A percentile compares a stretch with the other conserved stretches of the same genome.
These are phyloP conservation scores for Charanyca ferruginea DNA, from an alignment of 2,888 invertebrate species.

Conservation along the genomic window DNA sequence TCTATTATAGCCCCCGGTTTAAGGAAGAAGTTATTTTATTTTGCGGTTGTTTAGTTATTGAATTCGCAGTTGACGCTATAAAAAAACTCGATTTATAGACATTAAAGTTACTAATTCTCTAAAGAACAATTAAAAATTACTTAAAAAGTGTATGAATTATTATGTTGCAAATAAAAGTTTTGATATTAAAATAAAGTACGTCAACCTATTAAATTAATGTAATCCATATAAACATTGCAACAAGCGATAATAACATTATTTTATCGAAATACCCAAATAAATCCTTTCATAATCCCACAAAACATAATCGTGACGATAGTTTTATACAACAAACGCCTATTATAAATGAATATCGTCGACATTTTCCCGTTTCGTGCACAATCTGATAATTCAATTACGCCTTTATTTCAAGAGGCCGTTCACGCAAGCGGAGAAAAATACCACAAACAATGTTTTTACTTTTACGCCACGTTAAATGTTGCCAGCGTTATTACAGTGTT, in stretches of 20 bases:
- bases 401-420: slow-evolving; percentile 59
- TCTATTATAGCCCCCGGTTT: slow-evolving; percentile 33
- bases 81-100: too few relatives aligned
- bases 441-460: slow-evolving; percentile 61
- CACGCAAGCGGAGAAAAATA: slow-evolving; percentile 58
- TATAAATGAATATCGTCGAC: slow-evolving; percentile 58
- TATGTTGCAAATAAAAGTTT: too few relatives aligned
- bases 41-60: background rate
- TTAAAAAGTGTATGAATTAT: too few relatives aligned
- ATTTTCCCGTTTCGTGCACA: slow-evolving; percentile 63
- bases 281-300: slow-evolving; percentile 40
- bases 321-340: slow-evolving; percentile 59
- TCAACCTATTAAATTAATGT: slow-evolving; percentile 16
- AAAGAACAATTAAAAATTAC: too few relatives aligned
- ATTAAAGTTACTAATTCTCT: too few relatives aligned
- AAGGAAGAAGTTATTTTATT: background rate
- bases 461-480: slow-evolving; percentile 57
- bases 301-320: slow-evolving; percentile 61
- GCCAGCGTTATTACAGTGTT: slow-evolving; percentile 44
- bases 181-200: background rate
- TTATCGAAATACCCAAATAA: slow-evolving; percentile 47
- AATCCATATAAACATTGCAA: slow-evolving; percentile 26
- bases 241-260: slow-evolving; percentile 18
- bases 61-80: too few relatives aligned
- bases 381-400: slow-evolving; percentile 70